A percentile compares a stretch with the other conserved stretches of the same genome.
Evolutionary conservation across 2,888 invertebrate genomes (phyloP).

Genomic region (Ophion slaviceki): DNA sequence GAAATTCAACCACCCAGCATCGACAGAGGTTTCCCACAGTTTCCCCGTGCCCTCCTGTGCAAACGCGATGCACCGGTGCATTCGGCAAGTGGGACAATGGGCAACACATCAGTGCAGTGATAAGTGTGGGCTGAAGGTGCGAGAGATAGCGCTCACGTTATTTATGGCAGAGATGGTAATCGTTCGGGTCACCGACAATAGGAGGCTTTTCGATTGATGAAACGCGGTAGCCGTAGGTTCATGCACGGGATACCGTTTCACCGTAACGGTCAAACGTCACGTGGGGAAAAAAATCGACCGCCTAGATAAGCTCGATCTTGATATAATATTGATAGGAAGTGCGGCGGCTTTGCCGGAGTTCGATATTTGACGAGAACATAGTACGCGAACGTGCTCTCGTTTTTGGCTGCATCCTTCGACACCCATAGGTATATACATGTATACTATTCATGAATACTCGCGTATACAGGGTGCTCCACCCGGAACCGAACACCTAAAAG

Average conservation of each 20-base stretch:
- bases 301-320: slow-evolving; percentile 2
- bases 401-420: not conserved
- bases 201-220: slow-evolving; percentile 9
- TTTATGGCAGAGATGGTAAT: not conserved
- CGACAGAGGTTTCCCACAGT: not conserved
- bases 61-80: not conserved
- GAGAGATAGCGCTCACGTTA: not conserved
- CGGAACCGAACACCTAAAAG: not conserved
- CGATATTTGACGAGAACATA: slow-evolving; percentile 31
- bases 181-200: slow-evolving; percentile 5
- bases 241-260: slow-evolving; percentile 1
- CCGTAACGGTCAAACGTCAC: not conserved
- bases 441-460: not conserved
- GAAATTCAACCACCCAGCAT: not conserved
- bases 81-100: not conserved
- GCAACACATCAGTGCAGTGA: no score
- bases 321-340: slow-evolving; percentile 46
- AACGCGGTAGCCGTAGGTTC: not conserved
- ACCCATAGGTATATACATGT: not conserved
- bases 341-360: slow-evolving; percentile 27
- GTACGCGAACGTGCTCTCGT: slow-evolving; percentile 22
- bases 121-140: no score
- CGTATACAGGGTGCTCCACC: not conserved
- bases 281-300: not conserved
- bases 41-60: not conserved